Evolutionary conservation across 1,140 invertebrate genomes (phyloP), one percentile per base, ranked within the genome.

Genomic region (Bactericera cockerelli): DNA sequence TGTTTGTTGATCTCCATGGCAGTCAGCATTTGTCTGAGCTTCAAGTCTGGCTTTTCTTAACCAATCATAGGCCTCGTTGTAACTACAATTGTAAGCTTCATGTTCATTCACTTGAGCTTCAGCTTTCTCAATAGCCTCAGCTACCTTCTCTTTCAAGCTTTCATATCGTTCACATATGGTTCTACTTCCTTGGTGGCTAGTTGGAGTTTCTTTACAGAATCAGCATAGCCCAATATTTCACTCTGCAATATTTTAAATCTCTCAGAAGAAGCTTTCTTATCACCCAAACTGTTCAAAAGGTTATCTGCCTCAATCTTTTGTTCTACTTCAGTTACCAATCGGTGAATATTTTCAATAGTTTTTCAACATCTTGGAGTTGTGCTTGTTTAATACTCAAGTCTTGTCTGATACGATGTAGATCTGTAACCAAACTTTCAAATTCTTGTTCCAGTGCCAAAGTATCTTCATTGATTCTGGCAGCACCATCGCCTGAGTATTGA

Each of bases 401-500:
- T 63, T 82, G 83, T 49, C 85, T 78, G 25, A 83, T 49, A 22
- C 42, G 42, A 49, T 67, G 65, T 22, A 93, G 80, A 65, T 93
- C 88, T 54, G 74, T 72, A 49, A 92, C 75, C 0, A 93, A 69
- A 66, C 86, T 89, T 60, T 93, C 89, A 68, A 93, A 92, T 67
- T 93, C 89, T 64, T 81, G 77, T 69, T 90, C 88, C 2, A 97
- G 70, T 63, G 82, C 86, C 63, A 91, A 88, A 0, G 87, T 91
- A 64, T 91, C 87, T 68, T 93, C 89, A 69, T 93, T 82, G 56
- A 93, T 91, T 69, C 89, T 90, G 0, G 79, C 78, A 1, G 84
- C 86, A 1, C 91, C 90, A 62, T 79, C 79, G 87, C 83, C 72
- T 93, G 89, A 0, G 90, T 93, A 67, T 92, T 93, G 76, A 92